Conservation (phyloP, 2,888 invertebrate genomes). For the Cinara cedri region DNA sequence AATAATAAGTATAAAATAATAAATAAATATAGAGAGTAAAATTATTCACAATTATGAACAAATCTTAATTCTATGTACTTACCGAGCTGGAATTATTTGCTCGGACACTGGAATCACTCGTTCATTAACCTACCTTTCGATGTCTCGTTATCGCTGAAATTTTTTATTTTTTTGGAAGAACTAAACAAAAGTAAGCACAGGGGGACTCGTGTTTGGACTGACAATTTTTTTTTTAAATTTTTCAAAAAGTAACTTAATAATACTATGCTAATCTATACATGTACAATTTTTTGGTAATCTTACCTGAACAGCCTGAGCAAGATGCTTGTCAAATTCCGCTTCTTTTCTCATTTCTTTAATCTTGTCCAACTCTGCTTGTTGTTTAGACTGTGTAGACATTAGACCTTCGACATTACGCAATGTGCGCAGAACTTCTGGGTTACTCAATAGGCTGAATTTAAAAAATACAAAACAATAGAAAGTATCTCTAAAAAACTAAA, state of each 20-base stretch:
- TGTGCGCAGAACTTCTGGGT: constrained; percentile 88
- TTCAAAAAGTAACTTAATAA: constrained; percentile 31
- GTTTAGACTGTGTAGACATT: constrained; percentile 65
- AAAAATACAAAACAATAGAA: constrained; percentile 58
- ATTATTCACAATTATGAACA: neutral
- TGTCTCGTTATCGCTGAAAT: constrained; percentile 37
- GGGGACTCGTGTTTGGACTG: constrained; percentile 56
- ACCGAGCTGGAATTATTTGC: constrained; percentile 47
- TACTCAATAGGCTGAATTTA: constrained; percentile 73
- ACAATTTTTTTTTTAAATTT: constrained; percentile 23
- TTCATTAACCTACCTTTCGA: constrained; percentile 54
- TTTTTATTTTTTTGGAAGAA: constrained; percentile 53
- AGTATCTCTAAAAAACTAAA: constrained; percentile 47
- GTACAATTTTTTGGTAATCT: constrained; percentile 58
- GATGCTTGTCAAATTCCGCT: constrained; percentile 77
- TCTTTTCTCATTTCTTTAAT: constrained; percentile 75
- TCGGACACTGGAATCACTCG: constrained; percentile 44
- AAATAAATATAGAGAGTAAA: neutral
- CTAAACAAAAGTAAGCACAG: constrained; percentile 57
- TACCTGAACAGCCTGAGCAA: constrained; percentile 76
- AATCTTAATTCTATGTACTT: constrained; percentile 58
- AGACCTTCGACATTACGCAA: constrained; percentile 78
- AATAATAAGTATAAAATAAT: neutral
- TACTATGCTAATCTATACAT: constrained; percentile 49
- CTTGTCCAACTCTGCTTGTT: constrained; percentile 65